A percentile compares a stretch with the other conserved stretches of the same genome.
These are phyloP conservation scores for Macrosoma leucophasiata DNA, from an alignment of 2,888 invertebrate genomes.

Conservation along the genomic window DNA sequence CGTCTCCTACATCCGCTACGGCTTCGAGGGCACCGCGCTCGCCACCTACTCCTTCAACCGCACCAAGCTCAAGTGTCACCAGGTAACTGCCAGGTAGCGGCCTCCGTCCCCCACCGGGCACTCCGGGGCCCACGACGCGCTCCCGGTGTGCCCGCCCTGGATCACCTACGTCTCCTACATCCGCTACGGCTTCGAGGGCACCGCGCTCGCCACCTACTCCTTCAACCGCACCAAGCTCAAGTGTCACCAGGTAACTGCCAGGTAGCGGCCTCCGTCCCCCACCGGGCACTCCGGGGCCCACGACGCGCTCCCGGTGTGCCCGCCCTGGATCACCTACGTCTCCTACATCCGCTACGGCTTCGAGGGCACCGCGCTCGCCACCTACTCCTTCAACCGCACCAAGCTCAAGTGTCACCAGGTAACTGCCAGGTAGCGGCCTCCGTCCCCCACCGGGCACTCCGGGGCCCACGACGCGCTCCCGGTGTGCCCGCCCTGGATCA, in stretches of 20 bases:
- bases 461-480: constrained; percentile 98
- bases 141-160: constrained; percentile 96
- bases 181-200: constrained; percentile 96
- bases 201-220: constrained; percentile 93
- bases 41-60: constrained; percentile 93
- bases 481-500: constrained; percentile 95
- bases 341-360: constrained; percentile 97
- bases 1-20: constrained; percentile 94
- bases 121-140: constrained; percentile 97
- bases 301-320: constrained; percentile 95
- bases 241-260: constrained; percentile 87
- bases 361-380: constrained; percentile 94
- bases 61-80: constrained; percentile 86
- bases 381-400: constrained; percentile 89
- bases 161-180: constrained; percentile 96
- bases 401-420: constrained; percentile 88
- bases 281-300: constrained; percentile 98
- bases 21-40: constrained; percentile 95
- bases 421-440: too few species aligned
- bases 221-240: constrained; percentile 87
- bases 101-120: too few species aligned
- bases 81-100: too few species aligned
- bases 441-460: constrained; percentile 98
- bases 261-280: too few species aligned
- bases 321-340: constrained; percentile 96